Evolutionary conservation across 2,113 vertebrate genomes (phyloP).

Genomic region (Thermophis baileyi): DNA sequence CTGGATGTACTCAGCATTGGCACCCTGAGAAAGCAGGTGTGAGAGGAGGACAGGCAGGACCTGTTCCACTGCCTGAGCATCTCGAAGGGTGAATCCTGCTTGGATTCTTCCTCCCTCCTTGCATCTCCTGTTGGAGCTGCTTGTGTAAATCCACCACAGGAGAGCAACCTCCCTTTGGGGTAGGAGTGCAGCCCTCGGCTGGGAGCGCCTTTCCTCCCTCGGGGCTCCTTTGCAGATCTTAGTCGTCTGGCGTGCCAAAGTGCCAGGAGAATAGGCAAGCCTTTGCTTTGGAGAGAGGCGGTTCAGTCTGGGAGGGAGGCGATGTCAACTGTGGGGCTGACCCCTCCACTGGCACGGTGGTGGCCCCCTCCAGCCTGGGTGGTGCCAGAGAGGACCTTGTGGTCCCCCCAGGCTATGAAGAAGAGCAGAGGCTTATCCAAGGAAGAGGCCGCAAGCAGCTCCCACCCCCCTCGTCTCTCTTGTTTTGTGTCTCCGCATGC

Average conservation of each 20-base stretch:
- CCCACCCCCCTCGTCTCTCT: neutral
- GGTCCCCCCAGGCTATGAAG: neutral
- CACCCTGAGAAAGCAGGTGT: neutral
- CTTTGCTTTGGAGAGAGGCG: neutral
- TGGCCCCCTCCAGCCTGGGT: neutral
- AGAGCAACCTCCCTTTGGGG: neutral
- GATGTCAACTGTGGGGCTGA: neutral
- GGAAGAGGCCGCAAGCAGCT: neutral
- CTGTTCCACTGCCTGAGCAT: neutral
- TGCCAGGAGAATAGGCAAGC: neutral
- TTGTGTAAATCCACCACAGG: neutral
- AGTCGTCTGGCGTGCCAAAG: neutral
- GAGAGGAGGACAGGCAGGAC: neutral
- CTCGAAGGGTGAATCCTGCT: neutral
- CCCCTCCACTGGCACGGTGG: neutral
- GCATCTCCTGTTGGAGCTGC: neutral
- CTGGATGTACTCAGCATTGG: neutral
- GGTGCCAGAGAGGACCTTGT: neutral
- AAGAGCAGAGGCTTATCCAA: neutral
- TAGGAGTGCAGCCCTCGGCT: neutral
- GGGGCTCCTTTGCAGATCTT: neutral
- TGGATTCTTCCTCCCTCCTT: neutral
- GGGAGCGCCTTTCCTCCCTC: neutral
- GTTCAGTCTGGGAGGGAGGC: neutral
- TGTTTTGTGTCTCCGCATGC: neutral